These are phyloP conservation scores for Meteorus sp. DNA, from an alignment of 1,140 invertebrate genomes.

Conservation along the genomic window DNA sequence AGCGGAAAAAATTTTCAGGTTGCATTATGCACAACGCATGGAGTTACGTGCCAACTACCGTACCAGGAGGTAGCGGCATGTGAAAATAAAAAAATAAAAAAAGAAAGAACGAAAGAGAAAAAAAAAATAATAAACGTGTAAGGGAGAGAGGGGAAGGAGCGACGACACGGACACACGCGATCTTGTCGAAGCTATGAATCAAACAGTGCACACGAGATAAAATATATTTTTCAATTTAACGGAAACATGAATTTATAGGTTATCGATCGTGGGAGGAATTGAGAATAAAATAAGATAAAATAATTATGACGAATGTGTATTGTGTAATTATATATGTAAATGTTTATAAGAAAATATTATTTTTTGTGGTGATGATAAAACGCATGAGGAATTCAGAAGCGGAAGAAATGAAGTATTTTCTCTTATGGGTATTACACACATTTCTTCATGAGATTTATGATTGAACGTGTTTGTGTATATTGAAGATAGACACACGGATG, in stretches of 20 bases:
- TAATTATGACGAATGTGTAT: no score
- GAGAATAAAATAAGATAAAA: background rate
- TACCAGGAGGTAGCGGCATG: conserved; percentile 5
- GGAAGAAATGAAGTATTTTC: no score
- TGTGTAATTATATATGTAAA: no score
- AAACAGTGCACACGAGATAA: conserved; percentile 14
- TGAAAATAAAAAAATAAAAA: no score
- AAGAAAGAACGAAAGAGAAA: conserved; percentile 18
- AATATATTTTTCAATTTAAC: conserved; percentile 22
- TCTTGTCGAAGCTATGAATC: conserved; percentile 14
- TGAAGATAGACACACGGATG: conserved; percentile 7
- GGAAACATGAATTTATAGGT: conserved; percentile 25
- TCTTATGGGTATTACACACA: no score
- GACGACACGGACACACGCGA: conserved; percentile 12
- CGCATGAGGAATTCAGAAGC: background rate
- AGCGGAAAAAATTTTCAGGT: conserved; percentile 16
- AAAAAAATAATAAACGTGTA: no score
- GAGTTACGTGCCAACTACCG: conserved; percentile 13
- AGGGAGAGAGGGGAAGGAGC: conserved; percentile 7
- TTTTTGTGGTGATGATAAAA: no score
- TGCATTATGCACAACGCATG: conserved; percentile 21
- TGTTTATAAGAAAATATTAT: no score
- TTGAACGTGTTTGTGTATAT: background rate
- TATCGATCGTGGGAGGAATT: conserved; percentile 21
- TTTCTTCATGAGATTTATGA: background rate